These are phyloP conservation scores for Zophobas morio DNA, from an alignment of 1,140 invertebrate species.

Conservation along the genomic window DNA sequence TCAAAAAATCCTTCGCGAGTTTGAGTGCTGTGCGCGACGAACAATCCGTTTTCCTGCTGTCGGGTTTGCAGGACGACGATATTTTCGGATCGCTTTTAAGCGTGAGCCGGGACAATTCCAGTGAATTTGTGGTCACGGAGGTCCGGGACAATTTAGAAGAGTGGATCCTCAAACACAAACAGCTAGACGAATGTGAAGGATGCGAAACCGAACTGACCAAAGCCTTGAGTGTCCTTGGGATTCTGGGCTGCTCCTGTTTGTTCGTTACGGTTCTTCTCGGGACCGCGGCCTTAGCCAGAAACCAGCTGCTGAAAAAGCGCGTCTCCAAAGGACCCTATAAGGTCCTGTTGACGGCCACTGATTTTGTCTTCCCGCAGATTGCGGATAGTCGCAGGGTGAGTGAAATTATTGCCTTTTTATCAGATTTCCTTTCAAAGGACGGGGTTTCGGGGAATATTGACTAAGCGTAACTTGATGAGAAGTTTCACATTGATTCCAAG, in stretches of 20 bases:
- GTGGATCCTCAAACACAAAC: slow-evolving; percentile 64
- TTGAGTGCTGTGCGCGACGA: slow-evolving; percentile 3
- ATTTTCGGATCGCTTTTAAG: slow-evolving; percentile 58
- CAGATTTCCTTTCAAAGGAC: slow-evolving; percentile 2
- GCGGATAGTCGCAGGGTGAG: slow-evolving; percentile 77
- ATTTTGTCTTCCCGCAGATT: slow-evolving; percentile 82
- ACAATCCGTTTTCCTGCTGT: slow-evolving; percentile 52
- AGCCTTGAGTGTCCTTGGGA: slow-evolving; percentile 57
- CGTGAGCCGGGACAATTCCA: slow-evolving; percentile 53
- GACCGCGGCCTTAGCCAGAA: slow-evolving; percentile 65
- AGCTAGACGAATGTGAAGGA: slow-evolving; percentile 63
- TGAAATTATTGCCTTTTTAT: slow-evolving; percentile 43
- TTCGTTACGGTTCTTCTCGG: slow-evolving; percentile 61
- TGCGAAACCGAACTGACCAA: slow-evolving; percentile 59
- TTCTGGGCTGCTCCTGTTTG: slow-evolving; percentile 62
- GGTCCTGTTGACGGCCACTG: slow-evolving; percentile 80
- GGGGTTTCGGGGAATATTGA: slow-evolving; percentile 13
- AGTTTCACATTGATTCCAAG: slow-evolving; percentile 15
- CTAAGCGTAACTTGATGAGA: slow-evolving; percentile 15
- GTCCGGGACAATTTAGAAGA: slow-evolving; percentile 61
- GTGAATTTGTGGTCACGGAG: slow-evolving; percentile 54
- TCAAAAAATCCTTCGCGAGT: slow-evolving; percentile 35
- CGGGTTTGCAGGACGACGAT: slow-evolving; percentile 56
- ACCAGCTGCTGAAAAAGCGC: slow-evolving; percentile 76
- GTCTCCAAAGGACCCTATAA: slow-evolving; percentile 83